Percentiles rank a stretch among this genome's conserved stretches.
These are phyloP conservation scores for Lamproptera curius DNA, from an alignment of 2,888 invertebrate species.

Conservation along the genomic window DNA sequence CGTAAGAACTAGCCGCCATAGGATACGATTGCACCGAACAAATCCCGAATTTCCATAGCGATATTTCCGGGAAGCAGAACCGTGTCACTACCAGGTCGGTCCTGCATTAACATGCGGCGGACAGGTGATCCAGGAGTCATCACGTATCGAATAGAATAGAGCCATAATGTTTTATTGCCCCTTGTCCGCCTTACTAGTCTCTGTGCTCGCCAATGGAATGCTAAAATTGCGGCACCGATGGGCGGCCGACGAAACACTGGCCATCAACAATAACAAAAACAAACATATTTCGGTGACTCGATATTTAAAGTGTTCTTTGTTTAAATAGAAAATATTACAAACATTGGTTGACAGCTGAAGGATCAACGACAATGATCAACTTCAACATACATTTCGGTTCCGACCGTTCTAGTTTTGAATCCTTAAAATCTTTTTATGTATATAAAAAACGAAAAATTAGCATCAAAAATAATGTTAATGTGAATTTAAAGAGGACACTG, in stretches of 20 bases:
- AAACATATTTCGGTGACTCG: conserved; percentile 1
- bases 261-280: not conserved
- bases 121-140: conserved; percentile 68
- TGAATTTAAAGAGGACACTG: no score
- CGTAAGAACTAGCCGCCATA: no score
- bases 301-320: no score
- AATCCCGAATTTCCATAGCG: conserved; percentile 45
- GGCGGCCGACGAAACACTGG: conserved; percentile 2
- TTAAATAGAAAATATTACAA: no score
- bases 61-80: conserved; percentile 69
- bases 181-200: conserved; percentile 73
- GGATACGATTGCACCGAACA: conserved; percentile 15
- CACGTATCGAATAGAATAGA: conserved; percentile 77
- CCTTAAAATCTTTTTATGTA: no score
- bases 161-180: conserved; percentile 74
- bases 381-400: no score
- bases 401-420: no score
- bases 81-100: conserved; percentile 52
- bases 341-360: no score
- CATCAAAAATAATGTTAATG: no score
- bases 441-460: no score
- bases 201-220: conserved; percentile 71
- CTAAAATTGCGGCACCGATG: conserved; percentile 40
- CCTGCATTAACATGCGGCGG: conserved; percentile 72
- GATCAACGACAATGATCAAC: no score